These are phyloP conservation scores for Xanthia togata DNA, from an alignment of 2,888 invertebrate genomes.

Conservation along the genomic window DNA sequence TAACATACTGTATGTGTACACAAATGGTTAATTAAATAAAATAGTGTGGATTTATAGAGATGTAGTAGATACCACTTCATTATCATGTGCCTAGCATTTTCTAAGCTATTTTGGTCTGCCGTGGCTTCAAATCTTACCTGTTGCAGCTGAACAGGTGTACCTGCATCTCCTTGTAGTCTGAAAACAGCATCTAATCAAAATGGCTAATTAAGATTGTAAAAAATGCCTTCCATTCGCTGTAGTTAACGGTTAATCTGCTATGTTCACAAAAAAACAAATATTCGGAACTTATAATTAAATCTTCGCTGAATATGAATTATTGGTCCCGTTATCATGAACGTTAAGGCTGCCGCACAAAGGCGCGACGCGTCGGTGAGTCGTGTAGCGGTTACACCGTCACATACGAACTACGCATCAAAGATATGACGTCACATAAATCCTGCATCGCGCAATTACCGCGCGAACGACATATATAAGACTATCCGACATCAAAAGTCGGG, in stretches of 20 bases:
- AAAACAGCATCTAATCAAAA: neutral
- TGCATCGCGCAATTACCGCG: no score
- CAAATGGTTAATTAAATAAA: no score
- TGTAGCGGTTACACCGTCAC: no score
- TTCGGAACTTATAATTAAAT: neutral
- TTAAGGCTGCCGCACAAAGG: neutral
- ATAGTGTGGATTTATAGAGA: neutral
- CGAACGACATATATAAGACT: no score
- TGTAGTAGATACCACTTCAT: neutral
- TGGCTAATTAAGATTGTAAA: neutral
- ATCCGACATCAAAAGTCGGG: no score
- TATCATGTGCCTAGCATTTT: neutral
- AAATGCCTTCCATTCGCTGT: no score
- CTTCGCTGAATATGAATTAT: conserved; percentile 4
- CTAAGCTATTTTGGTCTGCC: neutral
- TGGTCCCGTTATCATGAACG: neutral
- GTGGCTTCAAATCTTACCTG: neutral
- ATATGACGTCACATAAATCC: no score
- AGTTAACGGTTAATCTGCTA: neutral
- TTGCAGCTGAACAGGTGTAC: neutral
- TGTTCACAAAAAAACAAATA: neutral
- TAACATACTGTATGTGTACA: no score
- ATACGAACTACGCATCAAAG: no score
- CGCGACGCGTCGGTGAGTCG: no score
- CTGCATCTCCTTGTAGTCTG: neutral